phyloP scores from a whole-genome alignment of 2,113 vertebrate genomes.

The Mormyrus iriodes region DNA sequence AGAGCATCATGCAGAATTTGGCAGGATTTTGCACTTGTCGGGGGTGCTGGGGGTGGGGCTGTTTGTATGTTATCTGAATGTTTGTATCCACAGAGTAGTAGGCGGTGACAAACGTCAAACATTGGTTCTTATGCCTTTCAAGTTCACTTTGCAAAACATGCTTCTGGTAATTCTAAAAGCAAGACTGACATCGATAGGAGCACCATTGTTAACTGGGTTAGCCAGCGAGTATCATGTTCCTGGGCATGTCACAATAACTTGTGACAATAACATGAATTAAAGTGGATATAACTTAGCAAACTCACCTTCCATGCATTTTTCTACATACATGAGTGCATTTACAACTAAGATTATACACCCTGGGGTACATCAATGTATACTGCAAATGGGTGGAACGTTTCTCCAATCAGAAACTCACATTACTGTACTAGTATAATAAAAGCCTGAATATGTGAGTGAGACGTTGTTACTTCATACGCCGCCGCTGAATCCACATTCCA shows the following conservation, averaged over 20 bases:
- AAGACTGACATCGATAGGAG: background rate
- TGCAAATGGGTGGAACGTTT: background rate
- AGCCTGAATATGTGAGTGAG: background rate
- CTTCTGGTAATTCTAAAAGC: background rate
- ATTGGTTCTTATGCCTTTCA: background rate
- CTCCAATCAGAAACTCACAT: background rate
- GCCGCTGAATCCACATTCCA: background rate
- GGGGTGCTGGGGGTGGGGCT: background rate
- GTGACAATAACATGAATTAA: background rate
- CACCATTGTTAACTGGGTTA: background rate
- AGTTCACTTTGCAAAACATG: background rate
- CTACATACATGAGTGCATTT: background rate
- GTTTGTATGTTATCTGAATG: too few species aligned
- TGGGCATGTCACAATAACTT: background rate
- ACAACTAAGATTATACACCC: background rate
- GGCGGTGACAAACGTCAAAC: background rate
- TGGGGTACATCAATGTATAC: background rate
- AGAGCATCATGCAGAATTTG: background rate
- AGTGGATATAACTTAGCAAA: background rate
- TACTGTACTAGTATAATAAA: background rate
- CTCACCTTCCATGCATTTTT: background rate
- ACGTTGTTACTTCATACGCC: background rate
- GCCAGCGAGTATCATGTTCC: background rate
- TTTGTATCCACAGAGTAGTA: background rate
- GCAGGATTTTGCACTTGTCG: background rate